Evolutionary conservation across 2,888 invertebrate species (phyloP).

Genomic region (Limnephilus auricula): DNA sequence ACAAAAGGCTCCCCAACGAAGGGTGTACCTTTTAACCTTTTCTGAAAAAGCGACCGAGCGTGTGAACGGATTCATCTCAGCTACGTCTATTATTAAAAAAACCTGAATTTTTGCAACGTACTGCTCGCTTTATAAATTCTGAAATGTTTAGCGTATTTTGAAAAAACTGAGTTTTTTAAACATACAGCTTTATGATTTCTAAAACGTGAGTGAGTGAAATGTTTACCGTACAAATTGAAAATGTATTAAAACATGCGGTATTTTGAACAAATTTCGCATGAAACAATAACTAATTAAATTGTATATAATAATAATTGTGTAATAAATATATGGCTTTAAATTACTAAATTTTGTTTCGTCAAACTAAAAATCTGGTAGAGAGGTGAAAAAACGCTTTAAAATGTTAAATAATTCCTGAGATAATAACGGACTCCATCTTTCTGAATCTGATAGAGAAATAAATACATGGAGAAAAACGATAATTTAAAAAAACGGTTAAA

Average conservation of each 20-base stretch:
- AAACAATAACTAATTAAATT: neutral
- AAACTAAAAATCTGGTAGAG: neutral
- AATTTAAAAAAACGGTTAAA: too few species aligned
- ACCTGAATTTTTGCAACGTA: conserved; percentile 23
- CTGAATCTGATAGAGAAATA: neutral
- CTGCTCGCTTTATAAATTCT: neutral
- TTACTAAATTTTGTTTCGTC: neutral
- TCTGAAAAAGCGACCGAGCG: conserved; percentile 13
- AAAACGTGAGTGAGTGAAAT: neutral
- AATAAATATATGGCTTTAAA: too few species aligned
- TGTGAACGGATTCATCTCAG: conserved; percentile 32
- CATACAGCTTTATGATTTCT: too few species aligned
- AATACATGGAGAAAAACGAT: too few species aligned
- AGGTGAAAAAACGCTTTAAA: neutral
- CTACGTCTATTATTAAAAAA: conserved; percentile 47
- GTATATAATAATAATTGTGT: neutral
- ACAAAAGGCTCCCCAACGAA: neutral
- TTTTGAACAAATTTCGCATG: neutral
- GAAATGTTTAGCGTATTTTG: too few species aligned
- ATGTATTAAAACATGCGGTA: neutral
- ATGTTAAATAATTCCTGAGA: too few species aligned
- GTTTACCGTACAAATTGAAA: neutral
- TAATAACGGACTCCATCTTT: too few species aligned
- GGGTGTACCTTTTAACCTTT: neutral
- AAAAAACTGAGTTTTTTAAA: too few species aligned